phyloP scores from a whole-genome alignment of 2,113 vertebrate genomes.

The Notiomystis cincta region DNA sequence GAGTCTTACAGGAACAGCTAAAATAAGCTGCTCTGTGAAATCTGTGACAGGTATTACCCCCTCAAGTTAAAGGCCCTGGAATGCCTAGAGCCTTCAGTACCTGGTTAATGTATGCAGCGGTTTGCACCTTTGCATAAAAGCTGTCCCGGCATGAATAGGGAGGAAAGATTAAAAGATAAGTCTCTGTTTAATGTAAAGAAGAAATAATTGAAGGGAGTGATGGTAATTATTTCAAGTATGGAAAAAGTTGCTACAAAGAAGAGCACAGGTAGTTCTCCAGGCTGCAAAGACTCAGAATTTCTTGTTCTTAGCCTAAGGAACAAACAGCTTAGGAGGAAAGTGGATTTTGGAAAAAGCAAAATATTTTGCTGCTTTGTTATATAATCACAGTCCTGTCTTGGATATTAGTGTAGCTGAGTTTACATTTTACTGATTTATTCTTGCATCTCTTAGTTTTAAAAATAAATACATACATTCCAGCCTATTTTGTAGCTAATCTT shows the following conservation, averaged over 20 bases:
- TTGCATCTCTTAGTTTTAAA: background rate
- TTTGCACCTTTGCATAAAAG: background rate
- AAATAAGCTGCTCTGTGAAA: background rate
- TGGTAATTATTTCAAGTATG: background rate
- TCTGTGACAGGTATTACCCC: background rate
- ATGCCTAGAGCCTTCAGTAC: background rate
- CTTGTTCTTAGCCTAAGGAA: background rate
- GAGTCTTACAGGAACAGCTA: background rate
- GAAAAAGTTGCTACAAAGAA: background rate
- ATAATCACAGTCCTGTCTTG: background rate
- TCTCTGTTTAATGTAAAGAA: background rate
- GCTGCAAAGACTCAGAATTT: background rate
- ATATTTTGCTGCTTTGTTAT: background rate
- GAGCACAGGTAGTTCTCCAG: background rate
- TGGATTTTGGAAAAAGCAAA: background rate
- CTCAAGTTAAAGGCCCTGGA: background rate
- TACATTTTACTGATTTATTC: background rate
- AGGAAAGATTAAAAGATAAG: conserved; percentile 28
- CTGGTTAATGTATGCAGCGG: background rate
- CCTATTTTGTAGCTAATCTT: background rate
- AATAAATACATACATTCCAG: background rate
- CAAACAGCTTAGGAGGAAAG: background rate
- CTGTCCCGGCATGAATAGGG: background rate
- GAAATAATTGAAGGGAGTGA: conserved; percentile 9
- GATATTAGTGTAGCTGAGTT: background rate